Evolutionary conservation across 92 coral and sea anemone species (phyloP), one percentile per base, ranked within the genome.

Genomic region (Zoanthus solanderi): DNA sequence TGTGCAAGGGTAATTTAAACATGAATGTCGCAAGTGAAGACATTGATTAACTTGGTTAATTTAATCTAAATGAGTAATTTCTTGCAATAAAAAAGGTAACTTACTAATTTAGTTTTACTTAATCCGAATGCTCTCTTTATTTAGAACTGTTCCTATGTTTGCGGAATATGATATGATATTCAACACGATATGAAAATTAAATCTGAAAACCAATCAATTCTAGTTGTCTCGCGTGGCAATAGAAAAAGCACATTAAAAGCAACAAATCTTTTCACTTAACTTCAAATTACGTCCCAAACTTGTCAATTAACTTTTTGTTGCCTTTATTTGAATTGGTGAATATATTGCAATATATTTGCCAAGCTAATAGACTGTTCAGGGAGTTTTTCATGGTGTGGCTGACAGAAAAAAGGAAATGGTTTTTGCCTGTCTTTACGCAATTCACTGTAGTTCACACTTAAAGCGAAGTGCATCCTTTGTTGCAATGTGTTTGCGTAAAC

Each of bases 401-500:
- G 6, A 7, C 12, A 7, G 56, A 11, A 63, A 18, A 63, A 18
- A 7, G 28, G 28, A 63, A 16, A 16, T 63, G 0, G 23, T 17
- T 63, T 61, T 61, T 16, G 30, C 5, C 68, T 16, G 2, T 17
- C 68, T 63, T 63, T 63, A 9, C 23, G n/a, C 31, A 31, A 63
- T 9, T 17, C 5, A 63, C 69, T 61, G 18, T 17, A 16, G 12
- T 7, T 50, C 12, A 50, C 56, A 50, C 56, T 16, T 4, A 61
- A 16, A 61, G 29, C 9, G 68, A n/a, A 4, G 66, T 6, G 12
- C 44, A 72, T 45, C 42, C 16, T 72, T 74, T 28, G 44, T 18
- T 3, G 78, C 78, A 31, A 45, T 75, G 79, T 75, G 42, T 23
- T 75, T 58, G 12, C 8, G 79, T 13, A 53, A 75, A 30, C 79